Conservation (phyloP, 1,140 invertebrate species). For the Hylyphantes graminicola region DNA sequence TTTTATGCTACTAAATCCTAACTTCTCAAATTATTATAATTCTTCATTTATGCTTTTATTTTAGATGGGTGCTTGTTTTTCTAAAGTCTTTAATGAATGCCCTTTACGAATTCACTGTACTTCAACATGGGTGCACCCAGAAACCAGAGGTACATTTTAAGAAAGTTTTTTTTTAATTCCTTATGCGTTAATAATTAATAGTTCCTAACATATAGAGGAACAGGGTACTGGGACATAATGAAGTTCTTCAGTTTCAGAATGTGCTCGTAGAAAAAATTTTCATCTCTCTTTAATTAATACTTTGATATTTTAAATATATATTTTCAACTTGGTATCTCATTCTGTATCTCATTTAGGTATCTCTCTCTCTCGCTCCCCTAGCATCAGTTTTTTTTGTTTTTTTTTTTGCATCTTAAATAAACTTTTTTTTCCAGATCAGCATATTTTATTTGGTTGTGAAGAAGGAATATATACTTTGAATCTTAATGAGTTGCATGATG, state of each 20-base stretch:
- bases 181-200: too few relatives aligned
- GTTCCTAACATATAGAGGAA: too few relatives aligned
- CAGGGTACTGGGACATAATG: too few relatives aligned
- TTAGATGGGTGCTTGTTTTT: constrained; percentile 98
- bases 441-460: constrained; percentile 95
- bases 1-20: neutral
- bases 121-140: constrained; percentile 97
- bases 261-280: too few relatives aligned
- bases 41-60: constrained; percentile 40
- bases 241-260: too few relatives aligned
- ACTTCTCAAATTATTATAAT: neutral
- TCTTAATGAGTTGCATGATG: constrained; percentile 96
- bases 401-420: constrained; percentile 5
- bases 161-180: neutral
- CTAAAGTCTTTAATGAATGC: constrained; percentile 99
- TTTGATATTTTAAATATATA: neutral
- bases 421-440: constrained; percentile 78
- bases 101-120: constrained; percentile 96
- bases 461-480: constrained; percentile 99
- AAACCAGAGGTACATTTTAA: constrained; percentile 76
- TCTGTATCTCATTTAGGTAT: neutral
- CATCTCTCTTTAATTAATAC: neutral
- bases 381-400: too few relatives aligned
- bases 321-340: neutral
- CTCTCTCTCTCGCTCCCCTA: neutral